Evolutionary conservation across 2,888 invertebrate genomes (phyloP), one percentile per base, ranked within the genome.

Genomic region (Eupithecia inturbata): DNA sequence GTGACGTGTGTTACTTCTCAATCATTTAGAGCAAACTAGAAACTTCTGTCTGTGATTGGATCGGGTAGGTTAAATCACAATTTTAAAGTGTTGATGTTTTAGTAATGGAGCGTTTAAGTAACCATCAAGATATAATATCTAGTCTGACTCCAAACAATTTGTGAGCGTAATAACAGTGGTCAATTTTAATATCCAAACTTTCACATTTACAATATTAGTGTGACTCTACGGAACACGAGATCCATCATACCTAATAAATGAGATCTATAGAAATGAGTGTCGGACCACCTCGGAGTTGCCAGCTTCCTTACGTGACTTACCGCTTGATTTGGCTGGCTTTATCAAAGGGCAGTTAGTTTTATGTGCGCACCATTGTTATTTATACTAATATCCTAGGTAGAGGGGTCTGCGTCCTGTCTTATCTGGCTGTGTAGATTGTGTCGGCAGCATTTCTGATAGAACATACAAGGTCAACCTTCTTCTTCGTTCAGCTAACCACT

Each of bases 121-220:
- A 86, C 83, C 88, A 88, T 84, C 82, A 82, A 81, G 88, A 91
- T 89, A 82, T 80, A 88, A 91, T 91, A 89, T 82, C 83, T 86
- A 88, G 88, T 87, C 87, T 86, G 85, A 86, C 83, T 80, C 82
- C 83, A 78, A 86, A 82, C 85, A 86, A 89, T 87, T 87, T 82
- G 85, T 85, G 83, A 84, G 88, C 91, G 90, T 92, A 76, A 76
- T 69, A 91, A 92, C 73, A 82, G 83, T 81, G 82, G 83, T 84
- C 36, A 39, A 31, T 31, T 31, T 31, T 31, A 31, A 31, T n/a
- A n/a, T 9, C 39, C 39, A 41, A 19, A 45, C 5, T 16, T 19
- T 4, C 16, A 10, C 49, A 49, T 49, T 49, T 22, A 22, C 22
- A 53, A 10, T 53, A 10, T 22, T 53, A 3, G n/a, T 53, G 49